Percentiles rank a stretch among this genome's conserved stretches.
Conservation (phyloP, 2,113 vertebrate species). For the Argyrosomus japonicus region DNA sequence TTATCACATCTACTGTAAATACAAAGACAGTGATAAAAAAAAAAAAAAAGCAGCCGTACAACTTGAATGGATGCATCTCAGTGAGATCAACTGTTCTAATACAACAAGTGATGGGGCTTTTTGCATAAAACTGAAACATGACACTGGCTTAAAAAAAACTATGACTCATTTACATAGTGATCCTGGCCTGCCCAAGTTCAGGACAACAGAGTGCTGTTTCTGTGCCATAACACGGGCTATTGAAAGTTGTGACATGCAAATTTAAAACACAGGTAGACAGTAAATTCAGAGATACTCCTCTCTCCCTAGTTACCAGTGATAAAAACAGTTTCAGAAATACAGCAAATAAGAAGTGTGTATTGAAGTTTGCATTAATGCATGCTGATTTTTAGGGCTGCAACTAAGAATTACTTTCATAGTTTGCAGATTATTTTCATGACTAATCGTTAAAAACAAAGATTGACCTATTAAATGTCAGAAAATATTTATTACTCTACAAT, state of each 20-base stretch:
- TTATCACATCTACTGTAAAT: conserved; percentile 5
- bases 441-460: background rate
- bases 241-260: conserved; percentile 18
- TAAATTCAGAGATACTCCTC: background rate
- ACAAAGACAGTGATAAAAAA: background rate
- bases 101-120: background rate
- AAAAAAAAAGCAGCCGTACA: background rate
- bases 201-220: background rate
- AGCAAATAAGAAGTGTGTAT: background rate
- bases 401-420: background rate
- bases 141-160: background rate
- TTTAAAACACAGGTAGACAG: background rate
- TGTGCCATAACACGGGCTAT: background rate
- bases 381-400: background rate
- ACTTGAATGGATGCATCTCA: background rate
- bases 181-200: background rate
- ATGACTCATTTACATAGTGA: background rate
- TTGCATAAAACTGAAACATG: background rate
- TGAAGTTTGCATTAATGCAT: background rate
- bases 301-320: background rate
- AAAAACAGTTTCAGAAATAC: background rate
- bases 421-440: background rate
- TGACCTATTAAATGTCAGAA: background rate
- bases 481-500: background rate
- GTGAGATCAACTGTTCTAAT: background rate